Base-by-base conservation (phyloP, 1,140 invertebrate species). In the Brachionus koreanus region DNA sequence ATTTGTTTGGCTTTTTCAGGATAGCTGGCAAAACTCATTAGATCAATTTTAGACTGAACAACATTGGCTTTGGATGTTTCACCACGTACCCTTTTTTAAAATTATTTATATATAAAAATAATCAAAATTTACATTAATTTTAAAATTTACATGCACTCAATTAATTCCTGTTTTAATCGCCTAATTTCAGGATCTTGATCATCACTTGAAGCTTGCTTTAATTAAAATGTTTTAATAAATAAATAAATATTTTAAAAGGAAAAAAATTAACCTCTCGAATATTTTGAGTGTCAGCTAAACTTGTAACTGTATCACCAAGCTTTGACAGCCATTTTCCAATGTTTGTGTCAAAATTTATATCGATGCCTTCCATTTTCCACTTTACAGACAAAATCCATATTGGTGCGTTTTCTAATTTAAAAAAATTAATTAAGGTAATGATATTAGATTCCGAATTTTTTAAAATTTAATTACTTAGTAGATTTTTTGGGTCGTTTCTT, bases 321-420 rank as follows among this genome's bases (percentile, higher is more conserved):
- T 94, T 93, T 2, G 94, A 95, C 16, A 98, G 88, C 86, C 97
- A 94, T 87, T 98, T 97, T 35, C 97, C 97, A 29, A 98, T 95
- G 86, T 93, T 96, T 0, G 95, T 94, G 87, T 98, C 96, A 63
- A 98, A 89, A 87, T 98, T 95, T 82, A 98, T 96, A 86, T 98
- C 96, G 16, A 98, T 95, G 77, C 97, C 97, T 89, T 98, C 94
- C 97, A 99, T 99, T 89, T 98, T 93, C 95, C 96, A 98, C 84
- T 95, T 93, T 0, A 98, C 95, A 88, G 98, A 98, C 33, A 99
- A 89, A 84, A 98, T 92, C 97, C 97, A 98, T 88, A 98, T 98
- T 2, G 96, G 96, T 89, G 97, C 98, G 88, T 95, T 94, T 91
- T 76, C 84, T 12, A 29, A 29, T 84, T 85, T 83, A 9, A 37